These are phyloP conservation scores for Oceanodroma leucorhoa DNA, from an alignment of 2,797 vertebrate species.

Conservation along the genomic window DNA sequence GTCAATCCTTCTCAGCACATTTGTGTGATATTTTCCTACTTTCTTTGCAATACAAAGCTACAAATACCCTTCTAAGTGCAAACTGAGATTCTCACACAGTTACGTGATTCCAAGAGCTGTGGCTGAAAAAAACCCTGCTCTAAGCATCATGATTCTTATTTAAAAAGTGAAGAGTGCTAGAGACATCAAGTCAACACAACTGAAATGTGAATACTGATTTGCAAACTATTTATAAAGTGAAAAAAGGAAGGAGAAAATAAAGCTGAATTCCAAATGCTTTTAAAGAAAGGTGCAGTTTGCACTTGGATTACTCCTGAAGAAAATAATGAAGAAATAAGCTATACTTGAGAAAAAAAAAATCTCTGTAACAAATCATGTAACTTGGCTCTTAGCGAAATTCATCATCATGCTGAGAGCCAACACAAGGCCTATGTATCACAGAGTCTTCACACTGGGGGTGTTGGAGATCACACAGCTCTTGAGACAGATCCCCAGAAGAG, in stretches of 20 bases:
- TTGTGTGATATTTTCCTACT: conserved; percentile 26
- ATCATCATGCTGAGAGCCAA: not conserved
- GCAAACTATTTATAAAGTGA: not conserved
- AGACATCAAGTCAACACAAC: not conserved
- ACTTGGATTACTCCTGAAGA: not conserved
- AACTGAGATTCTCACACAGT: conserved; percentile 20
- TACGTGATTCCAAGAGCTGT: not conserved
- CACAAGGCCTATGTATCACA: not conserved
- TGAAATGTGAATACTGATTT: not conserved
- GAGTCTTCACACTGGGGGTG: not conserved
- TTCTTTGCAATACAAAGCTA: conserved; percentile 14
- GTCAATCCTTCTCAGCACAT: not conserved
- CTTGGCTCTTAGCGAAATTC: not conserved
- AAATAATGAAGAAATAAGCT: not conserved
- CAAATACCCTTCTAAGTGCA: conserved; percentile 4
- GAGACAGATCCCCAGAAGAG: not conserved
- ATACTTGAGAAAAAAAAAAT: not conserved
- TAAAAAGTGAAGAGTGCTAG: not conserved
- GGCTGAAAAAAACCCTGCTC: not conserved
- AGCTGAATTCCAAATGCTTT: not conserved
- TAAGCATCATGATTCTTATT: not conserved
- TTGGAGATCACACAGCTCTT: not conserved
- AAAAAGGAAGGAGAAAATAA: not conserved
- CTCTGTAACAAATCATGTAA: not conserved
- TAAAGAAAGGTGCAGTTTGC: not conserved